Base-by-base conservation (phyloP, 2,113 vertebrate genomes). In the Aptenodytes forsteri region DNA sequence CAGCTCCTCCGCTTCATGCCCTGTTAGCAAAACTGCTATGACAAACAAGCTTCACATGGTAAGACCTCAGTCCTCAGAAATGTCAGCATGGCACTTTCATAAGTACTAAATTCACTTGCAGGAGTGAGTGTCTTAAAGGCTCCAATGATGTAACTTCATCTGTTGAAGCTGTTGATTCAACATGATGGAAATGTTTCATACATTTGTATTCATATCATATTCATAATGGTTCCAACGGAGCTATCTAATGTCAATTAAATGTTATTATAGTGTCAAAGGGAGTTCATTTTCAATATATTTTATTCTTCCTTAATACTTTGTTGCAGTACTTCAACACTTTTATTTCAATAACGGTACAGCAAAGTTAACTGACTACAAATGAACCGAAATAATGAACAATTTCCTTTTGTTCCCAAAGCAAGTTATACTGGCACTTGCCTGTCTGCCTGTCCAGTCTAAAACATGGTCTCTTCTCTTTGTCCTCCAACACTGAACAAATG, bases 201-300 rank as follows among this genome's bases (percentile, higher is more conserved):
- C 87, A 87, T 97, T 90, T 93, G 87, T 80, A 96, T 96, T 97
- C 95, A 49, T 79, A 86, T 77, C 64, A 36, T 81, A 77, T 59
- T 79, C 83, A 83, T 92, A 83, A 93, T 50, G 23, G 78, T 80
- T 92, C 71, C 83, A 73, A 83, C 83, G 64, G 88, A 91, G 49
- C 83, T 92, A 87, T 93, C 96, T 97, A 92, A 92, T 72, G 88
- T 67, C 97, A 98, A 97, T 97, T 97, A 97, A 96, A 92, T 61
- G 67, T 81, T 86, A 95, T 97, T 97, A 95, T 23, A 95, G 70
- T 95, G 90, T 96, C 97, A 97, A 96, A 97, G 16, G 29, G 59
- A 97, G 86, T 46, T 96, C 5, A 81, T 86, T 97, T 96, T 81
- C 87, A 90, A 89, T 52, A 61, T 90, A 71, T 88, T 88, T 90